These are phyloP conservation scores for Crossoptilon crossoptilon DNA, from an alignment of 2,797 vertebrate species.

Conservation along the genomic window DNA sequence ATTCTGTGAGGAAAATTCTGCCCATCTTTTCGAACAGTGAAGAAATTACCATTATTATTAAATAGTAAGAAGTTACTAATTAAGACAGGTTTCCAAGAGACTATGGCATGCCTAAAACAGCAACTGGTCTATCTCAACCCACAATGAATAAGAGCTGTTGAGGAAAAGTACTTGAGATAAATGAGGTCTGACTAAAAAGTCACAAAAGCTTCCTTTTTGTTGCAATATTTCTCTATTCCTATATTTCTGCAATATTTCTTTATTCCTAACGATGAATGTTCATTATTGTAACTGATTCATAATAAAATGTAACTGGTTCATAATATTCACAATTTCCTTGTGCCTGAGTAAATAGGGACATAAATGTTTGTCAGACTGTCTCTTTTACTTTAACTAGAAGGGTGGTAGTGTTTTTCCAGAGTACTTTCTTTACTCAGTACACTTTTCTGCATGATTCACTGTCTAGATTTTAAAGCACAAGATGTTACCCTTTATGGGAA, in stretches of 20 bases:
- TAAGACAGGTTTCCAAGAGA: not conserved
- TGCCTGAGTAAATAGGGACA: not conserved
- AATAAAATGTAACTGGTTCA: not conserved
- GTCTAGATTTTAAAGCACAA: not conserved
- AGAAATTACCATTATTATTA: not conserved
- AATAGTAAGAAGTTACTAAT: not conserved
- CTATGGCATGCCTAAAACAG: not conserved
- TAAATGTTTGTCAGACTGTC: not conserved
- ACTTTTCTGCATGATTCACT: not conserved
- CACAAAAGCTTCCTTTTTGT: not conserved
- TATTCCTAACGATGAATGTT: not conserved
- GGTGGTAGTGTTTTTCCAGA: not conserved
- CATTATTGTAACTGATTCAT: not conserved
- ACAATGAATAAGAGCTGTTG: not conserved
- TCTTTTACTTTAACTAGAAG: not conserved
- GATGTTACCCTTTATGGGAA: not conserved
- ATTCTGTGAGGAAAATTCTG: not conserved
- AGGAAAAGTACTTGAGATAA: not conserved
- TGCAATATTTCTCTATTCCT: rapidly evolving
- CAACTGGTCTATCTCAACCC: not conserved
- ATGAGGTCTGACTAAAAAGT: not conserved
- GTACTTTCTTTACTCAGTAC: not conserved
- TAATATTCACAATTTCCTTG: not conserved
- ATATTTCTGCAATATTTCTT: rapidly evolving
- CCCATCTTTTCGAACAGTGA: not conserved